These are phyloP conservation scores for Salvelinus sp. DNA, from an alignment of 2,113 vertebrate genomes.

Conservation along the genomic window DNA sequence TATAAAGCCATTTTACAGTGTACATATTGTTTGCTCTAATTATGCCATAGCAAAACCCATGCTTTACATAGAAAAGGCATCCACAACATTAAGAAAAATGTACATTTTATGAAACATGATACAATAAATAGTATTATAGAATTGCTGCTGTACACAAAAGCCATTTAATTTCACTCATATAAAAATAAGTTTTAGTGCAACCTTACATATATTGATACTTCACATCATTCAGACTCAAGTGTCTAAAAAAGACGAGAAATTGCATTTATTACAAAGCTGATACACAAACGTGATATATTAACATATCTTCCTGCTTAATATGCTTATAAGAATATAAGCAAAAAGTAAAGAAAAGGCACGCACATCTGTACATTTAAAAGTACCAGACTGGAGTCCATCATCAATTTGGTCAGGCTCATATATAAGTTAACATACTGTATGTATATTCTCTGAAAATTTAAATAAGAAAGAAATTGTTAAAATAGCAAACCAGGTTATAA, in stretches of 20 bases:
- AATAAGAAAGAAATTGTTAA: slow-evolving; percentile 82
- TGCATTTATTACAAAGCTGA: slow-evolving; percentile 98
- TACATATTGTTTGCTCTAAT: slow-evolving; percentile 86
- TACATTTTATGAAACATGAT: slow-evolving; percentile 99
- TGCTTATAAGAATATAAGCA: slow-evolving; percentile 98
- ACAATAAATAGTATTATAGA: slow-evolving; percentile 99
- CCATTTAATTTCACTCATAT: slow-evolving; percentile 97
- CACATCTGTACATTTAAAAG: slow-evolving; percentile 94
- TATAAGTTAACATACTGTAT: slow-evolving; percentile 53
- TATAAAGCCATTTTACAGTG: slow-evolving; percentile 97
- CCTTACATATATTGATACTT: slow-evolving; percentile 98
- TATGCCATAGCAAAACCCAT: slow-evolving; percentile 91
- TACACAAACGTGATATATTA: slow-evolving; percentile 89
- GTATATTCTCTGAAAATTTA: slow-evolving; percentile 79
- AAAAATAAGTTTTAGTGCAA: slow-evolving; percentile 99
- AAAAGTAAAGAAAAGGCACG: slow-evolving; percentile 96
- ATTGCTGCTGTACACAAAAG: slow-evolving; percentile 99
- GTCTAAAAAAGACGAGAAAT: slow-evolving; percentile 86
- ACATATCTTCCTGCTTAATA: slow-evolving; percentile 87
- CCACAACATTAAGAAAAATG: slow-evolving; percentile 98
- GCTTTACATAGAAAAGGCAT: slow-evolving; percentile 98
- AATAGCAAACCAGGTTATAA: slow-evolving; percentile 86
- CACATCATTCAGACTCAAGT: slow-evolving; percentile 96
- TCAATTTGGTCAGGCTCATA: slow-evolving; percentile 91
- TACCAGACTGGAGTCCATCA: slow-evolving; percentile 87